Percentiles rank a stretch among this genome's conserved stretches.
Conservation (phyloP, 2,797 vertebrate species). For the Knipowitschia caucasica region DNA sequence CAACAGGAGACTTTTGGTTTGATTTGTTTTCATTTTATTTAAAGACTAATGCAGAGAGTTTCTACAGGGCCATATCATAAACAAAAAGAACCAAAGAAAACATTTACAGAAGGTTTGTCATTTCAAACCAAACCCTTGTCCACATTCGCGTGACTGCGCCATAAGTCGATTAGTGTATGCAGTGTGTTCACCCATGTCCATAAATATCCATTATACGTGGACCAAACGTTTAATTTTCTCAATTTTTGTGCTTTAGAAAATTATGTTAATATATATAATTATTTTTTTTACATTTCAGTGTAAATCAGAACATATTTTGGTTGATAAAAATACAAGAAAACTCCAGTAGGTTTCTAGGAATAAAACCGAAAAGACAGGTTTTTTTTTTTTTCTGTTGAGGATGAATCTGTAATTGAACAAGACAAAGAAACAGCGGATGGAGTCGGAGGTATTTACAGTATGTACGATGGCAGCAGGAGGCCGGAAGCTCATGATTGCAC, state of each 20-base stretch:
- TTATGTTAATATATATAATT: conserved; percentile 46
- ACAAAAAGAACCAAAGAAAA: conserved; percentile 74
- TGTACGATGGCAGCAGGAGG: conserved; percentile 46
- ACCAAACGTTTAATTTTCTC: conserved; percentile 31
- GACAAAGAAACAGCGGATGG: conserved; percentile 38
- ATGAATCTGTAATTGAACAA: conserved; percentile 49
- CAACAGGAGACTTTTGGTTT: conserved; percentile 37
- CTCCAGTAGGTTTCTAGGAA: conserved; percentile 64
- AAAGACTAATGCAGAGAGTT: conserved; percentile 80
- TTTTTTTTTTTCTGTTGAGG: conserved; percentile 59
- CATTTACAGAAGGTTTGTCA: conserved; percentile 75
- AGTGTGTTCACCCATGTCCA: conserved; percentile 43
- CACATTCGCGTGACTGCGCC: conserved; percentile 49
- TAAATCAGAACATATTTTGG: conserved; percentile 68
- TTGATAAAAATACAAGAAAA: conserved; percentile 73
- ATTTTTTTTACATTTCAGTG: conserved; percentile 67
- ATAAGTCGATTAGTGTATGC: conserved; percentile 24
- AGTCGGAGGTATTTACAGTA: conserved; percentile 53
- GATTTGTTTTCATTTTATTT: conserved; percentile 79
- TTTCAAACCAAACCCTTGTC: conserved; percentile 56
- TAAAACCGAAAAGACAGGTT: conserved; percentile 33
- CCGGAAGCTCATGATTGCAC: conserved; percentile 72
- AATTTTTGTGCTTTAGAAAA: conserved; percentile 77
- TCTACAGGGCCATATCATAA: conserved; percentile 80
- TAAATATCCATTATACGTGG: conserved; percentile 26